Base-by-base conservation (phyloP, 2,888 invertebrate genomes). In the Mantis religiosa region DNA sequence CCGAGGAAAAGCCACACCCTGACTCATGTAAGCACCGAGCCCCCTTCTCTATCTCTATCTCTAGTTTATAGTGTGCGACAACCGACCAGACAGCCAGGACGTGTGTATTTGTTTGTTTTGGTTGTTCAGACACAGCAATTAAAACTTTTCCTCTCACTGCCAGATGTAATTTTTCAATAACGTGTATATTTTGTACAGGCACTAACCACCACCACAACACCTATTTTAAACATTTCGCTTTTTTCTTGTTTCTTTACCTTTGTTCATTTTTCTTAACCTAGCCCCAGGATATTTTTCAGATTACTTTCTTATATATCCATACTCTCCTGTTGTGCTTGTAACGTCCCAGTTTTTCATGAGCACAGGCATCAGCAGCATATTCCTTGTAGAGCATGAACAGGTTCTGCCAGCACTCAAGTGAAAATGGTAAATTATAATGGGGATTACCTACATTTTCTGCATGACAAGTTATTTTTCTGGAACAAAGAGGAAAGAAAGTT, bases 1-100 rank as follows among this genome's bases (percentile, higher is more conserved):
- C 96, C 92, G 96, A 96, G 94, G 96, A 96, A 94, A 96, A 96
- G 94, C 95, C 96, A 93, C 96, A 96, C 94, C 96, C 96, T 93
- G 96, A 96, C 94, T 96, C 96, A 96, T 96, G 96, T 96, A 96
- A 96, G 96, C 95, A 94, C 92, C 87, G 81, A 15, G 87, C 82
- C 87, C 87, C 92, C 92, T 91, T 92, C 91, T 92, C 91, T 91
- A 85, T 71, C 15, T 71, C 54, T 71, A 71, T 71, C 54, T 71
- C 20, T 71, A 71, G 54, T 71, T 71, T 71, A 28, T 83, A 28
- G 30, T 83, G 83, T 83, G 54, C 25, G 54, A 71, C 54, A 71
- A 41, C 54, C 54, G 25, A 71, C 20, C 54, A 71, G 54, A 71
- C 54, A 20, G 54, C 54, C 54, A 71, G 54, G 54, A 71, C 41